phyloP scores from a whole-genome alignment of 2,113 vertebrate genomes.

The Neofelis nebulosa region DNA sequence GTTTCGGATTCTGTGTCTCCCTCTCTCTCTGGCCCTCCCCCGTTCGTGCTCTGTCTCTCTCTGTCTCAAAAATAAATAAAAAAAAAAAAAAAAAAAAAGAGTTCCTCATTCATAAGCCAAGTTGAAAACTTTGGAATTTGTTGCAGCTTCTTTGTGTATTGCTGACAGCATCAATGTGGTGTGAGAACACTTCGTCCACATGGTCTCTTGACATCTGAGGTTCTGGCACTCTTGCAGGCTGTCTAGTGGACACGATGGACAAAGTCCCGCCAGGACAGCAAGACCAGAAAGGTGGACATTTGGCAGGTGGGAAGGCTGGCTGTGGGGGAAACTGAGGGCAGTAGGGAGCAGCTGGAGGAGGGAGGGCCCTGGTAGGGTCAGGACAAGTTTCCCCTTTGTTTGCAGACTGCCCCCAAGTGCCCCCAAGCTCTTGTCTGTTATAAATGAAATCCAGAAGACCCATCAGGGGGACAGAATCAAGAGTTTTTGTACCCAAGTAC shows the following conservation, averaged over 20 bases:
- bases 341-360: background rate
- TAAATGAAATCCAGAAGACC: background rate
- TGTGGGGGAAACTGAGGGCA: background rate
- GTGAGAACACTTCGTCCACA: background rate
- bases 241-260: background rate
- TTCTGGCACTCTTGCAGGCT: background rate
- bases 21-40: too few species aligned
- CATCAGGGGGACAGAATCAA: background rate
- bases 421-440: background rate
- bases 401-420: background rate
- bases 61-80: too few species aligned
- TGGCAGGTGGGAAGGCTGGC: background rate
- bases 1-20: too few species aligned
- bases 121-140: background rate
- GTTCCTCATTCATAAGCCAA: background rate
- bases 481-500: background rate
- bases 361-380: background rate
- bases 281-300: background rate
- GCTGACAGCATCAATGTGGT: background rate
- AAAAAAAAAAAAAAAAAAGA: too few species aligned
- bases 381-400: background rate
- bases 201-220: rapidly evolving
- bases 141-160: background rate
- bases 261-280: background rate
- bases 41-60: too few species aligned